Evolutionary conservation across 1,140 invertebrate genomes (phyloP), one percentile per base, ranked within the genome.

Genomic region (Hypsibius dujardini): DNA sequence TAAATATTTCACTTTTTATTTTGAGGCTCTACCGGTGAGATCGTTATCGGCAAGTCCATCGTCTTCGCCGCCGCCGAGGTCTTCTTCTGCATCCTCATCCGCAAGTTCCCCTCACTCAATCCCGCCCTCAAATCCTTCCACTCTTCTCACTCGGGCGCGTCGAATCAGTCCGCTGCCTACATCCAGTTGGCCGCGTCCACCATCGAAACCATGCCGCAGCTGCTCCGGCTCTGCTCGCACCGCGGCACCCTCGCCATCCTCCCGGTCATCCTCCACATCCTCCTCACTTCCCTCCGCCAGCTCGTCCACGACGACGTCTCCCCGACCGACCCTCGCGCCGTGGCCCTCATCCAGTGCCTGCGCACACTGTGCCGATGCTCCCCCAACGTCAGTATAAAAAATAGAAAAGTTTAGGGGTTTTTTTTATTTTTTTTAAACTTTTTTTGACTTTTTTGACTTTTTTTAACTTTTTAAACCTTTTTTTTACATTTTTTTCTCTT

Each of bases 1-100:
- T 28, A 28, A 28, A 28, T 28, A 28, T 28, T 28, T 28, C 28
- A 28, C 28, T 28, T 28, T 28, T 28, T 50, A 73, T 74, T n/a
- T 73, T 67, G 74, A 75, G 88, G 87, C 1, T 84, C 85, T 56
- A 81, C 79, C 28, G 90, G 90, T 0, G 86, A 90, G 71, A 85
- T 97, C 70, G 81, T 84, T n/a, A 88, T 90, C 2, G 89, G 89
- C 14, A 87, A 88, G 76, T 96, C 93, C 0, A 81, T 97, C 46
- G 90, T 94, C 2, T 96, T 95, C 82, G 89, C 93, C 3, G 85
- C 90, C 3, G 77, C 98, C 45, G 94, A 98, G 82, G 91, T 96
- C 1, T 93, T 90, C 77, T 81, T 97, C 56, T 97, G 93, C 81
- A 81, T 95, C 1, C 80, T 97, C 62, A 90, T 95, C 1, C 83